A percentile compares a stretch with the other conserved stretches of the same genome.
Conservation (phyloP, 2,113 vertebrate genomes). For the Antechinus flavipes region DNA sequence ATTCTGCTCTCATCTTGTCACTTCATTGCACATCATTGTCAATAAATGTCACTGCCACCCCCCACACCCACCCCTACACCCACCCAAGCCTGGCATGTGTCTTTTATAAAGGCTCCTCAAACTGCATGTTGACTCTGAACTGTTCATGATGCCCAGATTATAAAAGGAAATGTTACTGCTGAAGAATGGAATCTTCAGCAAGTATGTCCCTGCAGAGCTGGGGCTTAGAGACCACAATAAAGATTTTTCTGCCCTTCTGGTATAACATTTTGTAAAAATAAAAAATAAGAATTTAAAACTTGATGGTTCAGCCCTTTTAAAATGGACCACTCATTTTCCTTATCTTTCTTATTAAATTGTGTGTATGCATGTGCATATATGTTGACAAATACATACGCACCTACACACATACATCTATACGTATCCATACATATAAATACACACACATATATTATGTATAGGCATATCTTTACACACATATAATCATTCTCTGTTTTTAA, state of each 20-base stretch:
- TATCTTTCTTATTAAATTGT: constrained; percentile 14
- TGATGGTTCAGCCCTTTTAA: constrained; percentile 29
- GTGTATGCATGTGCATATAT: neutral
- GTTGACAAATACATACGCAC: neutral
- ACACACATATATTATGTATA: neutral
- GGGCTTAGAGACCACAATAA: neutral
- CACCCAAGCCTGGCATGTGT: neutral
- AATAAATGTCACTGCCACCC: constrained; percentile 60
- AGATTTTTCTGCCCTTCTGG: constrained; percentile 5
- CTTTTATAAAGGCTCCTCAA: constrained; percentile 31
- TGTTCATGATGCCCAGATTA: neutral
- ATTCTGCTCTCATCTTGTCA: constrained; percentile 89
- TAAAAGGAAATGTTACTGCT: neutral
- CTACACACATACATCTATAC: neutral
- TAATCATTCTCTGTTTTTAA: neutral
- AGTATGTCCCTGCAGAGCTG: neutral
- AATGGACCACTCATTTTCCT: neutral
- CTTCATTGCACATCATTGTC: constrained; percentile 86
- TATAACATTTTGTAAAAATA: constrained; percentile 46
- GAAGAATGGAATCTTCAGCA: constrained; percentile 15
- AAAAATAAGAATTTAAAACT: constrained; percentile 9
- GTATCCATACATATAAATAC: neutral
- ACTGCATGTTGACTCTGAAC: constrained; percentile 15
- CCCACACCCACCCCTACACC: constrained; percentile 28
- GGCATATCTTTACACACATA: neutral